Conservation (phyloP, 1,140 invertebrate genomes). For the Papilio helenus region DNA sequence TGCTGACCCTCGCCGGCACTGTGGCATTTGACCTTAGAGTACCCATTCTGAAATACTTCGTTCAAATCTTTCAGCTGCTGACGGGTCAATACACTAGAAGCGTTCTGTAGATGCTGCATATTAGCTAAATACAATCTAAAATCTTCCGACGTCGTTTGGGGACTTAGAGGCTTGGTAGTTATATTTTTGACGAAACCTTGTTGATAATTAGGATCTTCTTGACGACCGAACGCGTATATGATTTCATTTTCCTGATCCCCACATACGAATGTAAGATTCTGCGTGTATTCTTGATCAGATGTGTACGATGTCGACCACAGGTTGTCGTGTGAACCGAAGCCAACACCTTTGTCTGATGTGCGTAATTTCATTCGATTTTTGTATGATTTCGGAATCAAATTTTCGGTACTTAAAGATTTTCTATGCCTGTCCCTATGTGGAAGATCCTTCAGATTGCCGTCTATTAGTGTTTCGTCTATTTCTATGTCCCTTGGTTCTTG, state of each 20-base stretch:
- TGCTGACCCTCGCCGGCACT: slow-evolving; percentile 61
- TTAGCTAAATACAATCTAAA: slow-evolving; percentile 87
- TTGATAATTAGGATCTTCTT: slow-evolving; percentile 71
- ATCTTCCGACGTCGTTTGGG: slow-evolving; percentile 85
- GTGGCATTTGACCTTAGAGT: slow-evolving; percentile 73
- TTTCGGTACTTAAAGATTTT: slow-evolving; percentile 85
- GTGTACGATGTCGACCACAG: slow-evolving; percentile 73
- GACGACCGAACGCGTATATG: slow-evolving; percentile 76
- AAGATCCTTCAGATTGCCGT: slow-evolving; percentile 63
- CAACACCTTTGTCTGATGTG: slow-evolving; percentile 63
- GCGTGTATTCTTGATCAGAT: slow-evolving; percentile 64
- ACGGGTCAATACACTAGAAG: slow-evolving; percentile 84
- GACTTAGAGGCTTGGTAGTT: slow-evolving; percentile 85
- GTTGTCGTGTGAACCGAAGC: slow-evolving; percentile 80
- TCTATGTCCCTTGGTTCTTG: slow-evolving; percentile 77
- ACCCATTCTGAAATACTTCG: slow-evolving; percentile 83
- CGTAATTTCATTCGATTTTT: slow-evolving; percentile 66
- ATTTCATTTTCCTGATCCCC: slow-evolving; percentile 81
- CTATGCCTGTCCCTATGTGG: slow-evolving; percentile 77
- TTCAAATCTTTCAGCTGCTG: slow-evolving; percentile 83
- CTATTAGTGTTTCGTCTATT: slow-evolving; percentile 74
- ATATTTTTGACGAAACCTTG: slow-evolving; percentile 81
- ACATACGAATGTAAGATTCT: slow-evolving; percentile 77
- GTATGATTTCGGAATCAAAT: slow-evolving; percentile 81
- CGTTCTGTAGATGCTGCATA: slow-evolving; percentile 87